Percentiles rank a stretch among this genome's conserved stretches.
These are phyloP conservation scores for Lumbricus terrestris DNA, from an alignment of 2,888 invertebrate species.

Conservation along the genomic window DNA sequence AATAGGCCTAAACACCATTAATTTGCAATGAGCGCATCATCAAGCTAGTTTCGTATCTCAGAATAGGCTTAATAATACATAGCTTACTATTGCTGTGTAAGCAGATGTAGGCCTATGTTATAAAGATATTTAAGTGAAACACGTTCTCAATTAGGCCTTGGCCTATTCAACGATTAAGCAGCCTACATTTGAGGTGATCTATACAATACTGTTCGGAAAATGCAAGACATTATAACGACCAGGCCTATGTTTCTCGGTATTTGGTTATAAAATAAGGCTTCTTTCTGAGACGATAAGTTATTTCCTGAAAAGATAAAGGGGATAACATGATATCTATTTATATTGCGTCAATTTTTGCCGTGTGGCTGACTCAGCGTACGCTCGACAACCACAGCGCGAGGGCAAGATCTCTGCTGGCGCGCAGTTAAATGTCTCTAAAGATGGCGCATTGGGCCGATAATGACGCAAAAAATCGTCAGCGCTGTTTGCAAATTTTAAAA, in stretches of 20 bases:
- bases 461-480: neutral
- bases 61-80: no score
- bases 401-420: neutral
- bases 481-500: neutral
- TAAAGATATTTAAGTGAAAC: no score
- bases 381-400: neutral
- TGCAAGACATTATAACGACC: neutral
- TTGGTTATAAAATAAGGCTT: neutral
- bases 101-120: neutral
- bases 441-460: neutral
- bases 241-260: neutral
- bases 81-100: neutral
- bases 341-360: conserved; percentile 3
- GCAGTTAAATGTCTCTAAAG: neutral
- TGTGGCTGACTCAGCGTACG: neutral
- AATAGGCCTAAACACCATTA: no score
- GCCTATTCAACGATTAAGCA: no score
- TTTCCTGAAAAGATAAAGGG: neutral
- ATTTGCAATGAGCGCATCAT: neutral
- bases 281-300: neutral
- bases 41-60: neutral
- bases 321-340: neutral
- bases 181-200: no score
- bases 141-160: no score
- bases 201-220: no score